Base-by-base conservation (phyloP, 2,888 invertebrate species). In the Nematopogon swammerdamellus region DNA sequence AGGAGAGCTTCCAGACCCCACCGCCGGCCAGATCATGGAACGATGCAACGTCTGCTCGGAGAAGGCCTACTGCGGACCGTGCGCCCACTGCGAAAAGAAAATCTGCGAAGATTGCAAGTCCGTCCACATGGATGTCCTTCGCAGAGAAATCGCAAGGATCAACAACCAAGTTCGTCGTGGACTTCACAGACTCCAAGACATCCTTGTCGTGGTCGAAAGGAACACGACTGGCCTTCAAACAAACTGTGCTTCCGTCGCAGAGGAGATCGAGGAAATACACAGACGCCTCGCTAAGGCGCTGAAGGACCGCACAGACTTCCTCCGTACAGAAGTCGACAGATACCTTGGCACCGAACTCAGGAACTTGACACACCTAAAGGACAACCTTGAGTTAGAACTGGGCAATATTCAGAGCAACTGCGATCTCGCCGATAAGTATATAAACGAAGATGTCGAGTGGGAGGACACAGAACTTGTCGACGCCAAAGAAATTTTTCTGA, bases 71-170 rank as follows among this genome's bases (percentile, higher is more conserved):
- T 88, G 94, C 60, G 87, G 86, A 51, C 81, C 86, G 47, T 99
- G 98, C 72, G 89, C 91, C 19, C 98, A 99, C 72, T 99, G 99
- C 76, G 96, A 97, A 64, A 95, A 97, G 67, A 94, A 95, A 77
- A 91, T 97, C 55, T 99, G 98, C 72, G 89, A 91, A 58, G 95
- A 96, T 65, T 99, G 99, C 77, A 96, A 96, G 71, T 88, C 91
- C 51, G 94, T 95, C 14, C 97, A 98, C 70, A 91, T 95, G 88
- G 97, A 97, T 68, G 95, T 97, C 57, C 80, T 97, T 52, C 86
- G 95, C 58, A 85, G 96, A 52, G 96, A 97, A 82, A 92, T 97
- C 45, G 82, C 87, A 53, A 85, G 95, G 63, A 89, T 95, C 52
- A 91, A 94, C 65, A 92, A 91, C 67, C 93, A 94, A 84, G 88